These are phyloP conservation scores for Tuberolachnus salignus DNA, from an alignment of 2,888 invertebrate genomes.

Conservation along the genomic window DNA sequence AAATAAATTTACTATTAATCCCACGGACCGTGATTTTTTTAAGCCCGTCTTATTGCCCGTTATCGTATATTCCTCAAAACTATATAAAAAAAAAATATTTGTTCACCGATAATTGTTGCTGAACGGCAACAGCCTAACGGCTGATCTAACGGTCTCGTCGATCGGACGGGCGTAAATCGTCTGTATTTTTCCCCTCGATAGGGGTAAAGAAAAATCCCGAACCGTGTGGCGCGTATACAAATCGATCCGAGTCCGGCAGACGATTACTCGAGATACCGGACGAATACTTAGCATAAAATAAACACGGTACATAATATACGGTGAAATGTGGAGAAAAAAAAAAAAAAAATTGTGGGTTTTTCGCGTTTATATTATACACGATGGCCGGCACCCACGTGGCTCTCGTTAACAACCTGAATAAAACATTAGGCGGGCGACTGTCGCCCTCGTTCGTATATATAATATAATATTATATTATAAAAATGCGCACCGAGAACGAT, in stretches of 20 bases:
- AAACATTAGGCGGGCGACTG: conserved; percentile 53
- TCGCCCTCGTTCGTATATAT: conserved; percentile 25
- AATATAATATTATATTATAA: conserved; percentile 5
- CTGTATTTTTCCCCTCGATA: background rate
- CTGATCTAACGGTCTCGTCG: too few relatives aligned
- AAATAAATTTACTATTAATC: too few relatives aligned
- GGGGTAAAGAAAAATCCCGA: background rate
- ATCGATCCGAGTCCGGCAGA: conserved; percentile 43
- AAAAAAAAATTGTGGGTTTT: conserved; percentile 49
- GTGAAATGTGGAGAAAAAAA: conserved; percentile 51
- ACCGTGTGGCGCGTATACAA: conserved; percentile 8
- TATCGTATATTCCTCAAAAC: too few relatives aligned
- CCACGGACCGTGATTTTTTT: too few relatives aligned
- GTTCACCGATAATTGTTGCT: too few relatives aligned
- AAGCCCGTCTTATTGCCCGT: too few relatives aligned
- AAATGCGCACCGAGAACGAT: background rate
- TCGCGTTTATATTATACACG: conserved; percentile 24
- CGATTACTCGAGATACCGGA: too few relatives aligned
- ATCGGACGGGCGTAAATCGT: background rate
- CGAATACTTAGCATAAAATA: conserved; percentile 51
- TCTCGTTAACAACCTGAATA: conserved; percentile 52
- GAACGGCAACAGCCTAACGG: too few relatives aligned
- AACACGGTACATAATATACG: conserved; percentile 12
- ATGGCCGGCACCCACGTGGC: conserved; percentile 51
- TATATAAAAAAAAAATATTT: too few relatives aligned